These are phyloP conservation scores for Myrmecobius fasciatus DNA, from an alignment of 2,113 vertebrate genomes.

Conservation along the genomic window DNA sequence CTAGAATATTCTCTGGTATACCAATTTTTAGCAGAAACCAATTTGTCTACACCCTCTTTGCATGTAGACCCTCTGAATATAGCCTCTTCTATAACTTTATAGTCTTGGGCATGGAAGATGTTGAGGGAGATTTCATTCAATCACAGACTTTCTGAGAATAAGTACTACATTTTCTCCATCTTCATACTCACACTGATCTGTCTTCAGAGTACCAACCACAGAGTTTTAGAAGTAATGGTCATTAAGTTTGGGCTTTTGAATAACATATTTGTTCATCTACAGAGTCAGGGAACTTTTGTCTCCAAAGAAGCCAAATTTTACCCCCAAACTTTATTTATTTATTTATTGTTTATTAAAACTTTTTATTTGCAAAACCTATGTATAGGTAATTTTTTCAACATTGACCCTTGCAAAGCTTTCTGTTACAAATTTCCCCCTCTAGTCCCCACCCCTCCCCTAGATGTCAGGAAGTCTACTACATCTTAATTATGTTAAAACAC, in stretches of 20 bases:
- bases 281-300: not conserved
- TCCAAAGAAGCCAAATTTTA: not conserved
- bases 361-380: too few relatives aligned
- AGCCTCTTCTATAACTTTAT: not conserved
- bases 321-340: too few relatives aligned
- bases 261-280: not conserved
- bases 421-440: too few relatives aligned
- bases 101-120: not conserved
- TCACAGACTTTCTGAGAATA: not conserved
- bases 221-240: not conserved
- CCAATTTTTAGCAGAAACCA: not conserved
- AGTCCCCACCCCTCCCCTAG: too few relatives aligned
- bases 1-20: too few relatives aligned
- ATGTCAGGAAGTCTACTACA: too few relatives aligned
- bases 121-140: not conserved
- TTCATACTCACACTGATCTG: not conserved
- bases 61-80: not conserved
- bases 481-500: too few relatives aligned
- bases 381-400: too few relatives aligned
- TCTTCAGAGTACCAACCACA: not conserved
- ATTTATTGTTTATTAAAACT: too few relatives aligned
- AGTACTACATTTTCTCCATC: not conserved
- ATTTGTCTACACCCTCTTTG: not conserved
- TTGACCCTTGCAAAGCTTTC: too few relatives aligned
- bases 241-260: not conserved